Percentiles rank a stretch among this genome's conserved stretches.
phyloP scores from a whole-genome alignment of 1,140 invertebrate species.

The Riptortus pedestris region DNA sequence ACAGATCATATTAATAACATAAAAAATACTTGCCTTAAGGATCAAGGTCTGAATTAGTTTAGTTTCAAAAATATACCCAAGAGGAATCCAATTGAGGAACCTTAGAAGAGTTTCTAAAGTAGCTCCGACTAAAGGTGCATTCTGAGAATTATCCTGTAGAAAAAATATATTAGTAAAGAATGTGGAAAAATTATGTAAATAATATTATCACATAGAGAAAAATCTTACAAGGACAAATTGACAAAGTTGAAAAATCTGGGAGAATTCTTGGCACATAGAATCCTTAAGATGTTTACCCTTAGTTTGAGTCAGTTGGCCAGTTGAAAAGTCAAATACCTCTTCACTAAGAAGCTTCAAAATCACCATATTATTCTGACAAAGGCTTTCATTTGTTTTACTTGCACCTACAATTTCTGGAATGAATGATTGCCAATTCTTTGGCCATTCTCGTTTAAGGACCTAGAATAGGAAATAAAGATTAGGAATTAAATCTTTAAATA shows the following conservation, averaged over 20 bases:
- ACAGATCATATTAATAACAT: no score
- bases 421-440: slow-evolving; percentile 98
- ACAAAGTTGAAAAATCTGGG: slow-evolving; percentile 94
- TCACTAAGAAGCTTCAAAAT: slow-evolving; percentile 96
- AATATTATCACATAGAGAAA: no score
- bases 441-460: slow-evolving; percentile 99
- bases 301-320: slow-evolving; percentile 94
- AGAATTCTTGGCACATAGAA: slow-evolving; percentile 99
- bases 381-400: slow-evolving; percentile 94
- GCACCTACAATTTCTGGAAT: slow-evolving; percentile 98
- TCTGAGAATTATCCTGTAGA: slow-evolving; percentile 82
- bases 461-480: slow-evolving; percentile 39
- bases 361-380: slow-evolving; percentile 99
- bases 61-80: slow-evolving; percentile 99
- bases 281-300: slow-evolving; percentile 99
- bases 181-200: no score
- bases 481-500: not conserved
- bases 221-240: slow-evolving; percentile 86
- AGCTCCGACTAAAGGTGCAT: slow-evolving; percentile 83
- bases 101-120: slow-evolving; percentile 91
- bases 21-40: slow-evolving; percentile 56
- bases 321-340: slow-evolving; percentile 97
- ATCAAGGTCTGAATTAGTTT: slow-evolving; percentile 90
- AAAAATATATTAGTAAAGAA: slow-evolving; percentile 18
- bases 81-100: slow-evolving; percentile 98